Base-by-base conservation (phyloP, 2,888 invertebrate genomes). In the Eristalis intricaria region DNA sequence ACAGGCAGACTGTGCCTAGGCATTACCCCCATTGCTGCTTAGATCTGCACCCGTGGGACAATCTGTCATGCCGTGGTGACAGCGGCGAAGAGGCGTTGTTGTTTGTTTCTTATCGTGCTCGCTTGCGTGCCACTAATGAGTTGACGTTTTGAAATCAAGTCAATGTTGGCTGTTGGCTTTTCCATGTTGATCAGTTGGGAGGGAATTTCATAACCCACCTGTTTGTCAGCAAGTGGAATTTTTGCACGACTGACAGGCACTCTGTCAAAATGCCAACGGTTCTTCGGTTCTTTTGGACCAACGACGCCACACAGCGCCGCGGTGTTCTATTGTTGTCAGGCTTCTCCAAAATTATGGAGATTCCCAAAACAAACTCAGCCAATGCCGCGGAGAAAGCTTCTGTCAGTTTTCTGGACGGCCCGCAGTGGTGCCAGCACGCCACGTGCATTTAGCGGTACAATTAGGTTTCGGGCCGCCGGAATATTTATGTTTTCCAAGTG, bases 1-100 rank as follows among this genome's bases (percentile, higher is more conserved):
- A 66, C 66, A 84, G 75, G 75, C 84, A 76, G 66, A 75, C 64
- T 61, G 15, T 69, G 19, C 43, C 40, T 38, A 15, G 38, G 50
- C 22, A 68, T 76, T 43, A 43, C 32, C 15, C 22, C 22, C 35
- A 11, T 4, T 19, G n/a, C 13, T 35, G 11, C 13, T 19, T 22
- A 5, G 29, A 29, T 32, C 11, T 29, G 38, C 43, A 84, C 80
- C 80, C 84, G 80, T 85, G 56, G 68, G 71, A 80, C 71, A 80
- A 85, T 85, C 80, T 85, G 84, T 81, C 84, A 85, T 56, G 40
- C 40, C 73, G 32, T 10, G 19, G 56, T 85, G 84, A 85, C 80
- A 84, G 80, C 19, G 68, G 68, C 29, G 50, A n/a, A 19, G 50
- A 50, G 50, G 50, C 50, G 50, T 50, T 50, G 50, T 50, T 50